phyloP scores from a whole-genome alignment of 2,797 vertebrate species.

The Pempheris klunzingeri region DNA sequence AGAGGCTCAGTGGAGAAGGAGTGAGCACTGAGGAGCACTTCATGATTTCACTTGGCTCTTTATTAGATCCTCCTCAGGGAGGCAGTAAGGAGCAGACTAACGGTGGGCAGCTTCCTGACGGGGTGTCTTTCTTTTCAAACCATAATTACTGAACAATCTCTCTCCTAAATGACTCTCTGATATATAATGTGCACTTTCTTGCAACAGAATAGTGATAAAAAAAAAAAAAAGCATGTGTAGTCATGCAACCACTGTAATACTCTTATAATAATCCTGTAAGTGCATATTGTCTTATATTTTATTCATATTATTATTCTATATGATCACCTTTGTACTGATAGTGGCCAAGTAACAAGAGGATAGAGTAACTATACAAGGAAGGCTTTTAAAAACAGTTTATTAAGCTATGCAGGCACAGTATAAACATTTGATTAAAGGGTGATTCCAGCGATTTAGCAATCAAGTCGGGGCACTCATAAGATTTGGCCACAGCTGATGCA shows the following conservation, averaged over 20 bases:
- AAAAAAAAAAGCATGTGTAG: not conserved
- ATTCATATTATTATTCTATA: no score
- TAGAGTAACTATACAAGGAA: not conserved
- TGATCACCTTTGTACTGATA: not conserved
- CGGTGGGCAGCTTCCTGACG: not conserved
- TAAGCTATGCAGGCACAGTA: no score
- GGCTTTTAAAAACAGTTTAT: not conserved
- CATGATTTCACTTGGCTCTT: constrained; percentile 24
- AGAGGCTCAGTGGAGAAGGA: constrained; percentile 40
- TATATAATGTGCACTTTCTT: not conserved
- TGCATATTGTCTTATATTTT: no score
- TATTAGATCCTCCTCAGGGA: constrained; percentile 49
- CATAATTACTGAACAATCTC: not conserved
- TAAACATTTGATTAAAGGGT: not conserved
- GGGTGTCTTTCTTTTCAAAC: not conserved
- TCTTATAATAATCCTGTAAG: not conserved
- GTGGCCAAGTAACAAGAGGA: not conserved
- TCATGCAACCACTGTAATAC: not conserved
- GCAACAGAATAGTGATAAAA: not conserved
- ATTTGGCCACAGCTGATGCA: not conserved
- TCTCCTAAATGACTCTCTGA: not conserved
- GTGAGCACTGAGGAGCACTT: constrained; percentile 54
- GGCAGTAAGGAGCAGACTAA: constrained; percentile 57
- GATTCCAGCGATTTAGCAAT: not conserved
- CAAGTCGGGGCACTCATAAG: not conserved